Evolutionary conservation across 2,797 vertebrate species (phyloP).

Genomic region (Hemitrygon akajei): DNA sequence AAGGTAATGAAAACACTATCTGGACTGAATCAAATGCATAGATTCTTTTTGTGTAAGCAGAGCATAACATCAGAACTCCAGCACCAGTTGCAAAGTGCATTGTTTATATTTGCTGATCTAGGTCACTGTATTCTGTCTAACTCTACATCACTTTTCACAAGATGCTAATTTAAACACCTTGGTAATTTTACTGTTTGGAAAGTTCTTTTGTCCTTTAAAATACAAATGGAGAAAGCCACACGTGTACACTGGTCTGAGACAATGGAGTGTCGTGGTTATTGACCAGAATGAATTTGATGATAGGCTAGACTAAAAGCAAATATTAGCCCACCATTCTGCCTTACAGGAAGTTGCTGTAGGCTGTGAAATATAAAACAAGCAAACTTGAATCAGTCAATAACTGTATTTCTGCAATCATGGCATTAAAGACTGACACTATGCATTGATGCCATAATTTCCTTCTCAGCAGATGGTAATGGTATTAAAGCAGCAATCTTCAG

Average conservation of each 20-base stretch:
- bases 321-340: no score
- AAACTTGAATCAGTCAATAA: no score
- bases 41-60: neutral
- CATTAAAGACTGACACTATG: no score
- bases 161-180: neutral
- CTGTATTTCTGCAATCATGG: no score
- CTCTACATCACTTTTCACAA: neutral
- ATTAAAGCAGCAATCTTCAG: neutral
- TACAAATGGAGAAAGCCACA: neutral
- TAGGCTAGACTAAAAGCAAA: no score
- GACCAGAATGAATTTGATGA: no score
- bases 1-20: slow-evolving; percentile 62
- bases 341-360: no score
- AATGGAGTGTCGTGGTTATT: no score
- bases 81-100: neutral
- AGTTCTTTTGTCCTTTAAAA: neutral
- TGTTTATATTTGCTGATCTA: neutral
- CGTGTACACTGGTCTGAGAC: no score
- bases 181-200: neutral
- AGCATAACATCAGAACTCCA: neutral
- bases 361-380: no score
- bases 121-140: neutral
- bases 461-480: neutral
- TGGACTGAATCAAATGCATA: neutral
- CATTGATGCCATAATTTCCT: no score